A percentile compares a stretch with the other conserved stretches of the same genome.
These are phyloP conservation scores for Donacobius atricapilla DNA, from an alignment of 2,113 vertebrate species.

Conservation along the genomic window DNA sequence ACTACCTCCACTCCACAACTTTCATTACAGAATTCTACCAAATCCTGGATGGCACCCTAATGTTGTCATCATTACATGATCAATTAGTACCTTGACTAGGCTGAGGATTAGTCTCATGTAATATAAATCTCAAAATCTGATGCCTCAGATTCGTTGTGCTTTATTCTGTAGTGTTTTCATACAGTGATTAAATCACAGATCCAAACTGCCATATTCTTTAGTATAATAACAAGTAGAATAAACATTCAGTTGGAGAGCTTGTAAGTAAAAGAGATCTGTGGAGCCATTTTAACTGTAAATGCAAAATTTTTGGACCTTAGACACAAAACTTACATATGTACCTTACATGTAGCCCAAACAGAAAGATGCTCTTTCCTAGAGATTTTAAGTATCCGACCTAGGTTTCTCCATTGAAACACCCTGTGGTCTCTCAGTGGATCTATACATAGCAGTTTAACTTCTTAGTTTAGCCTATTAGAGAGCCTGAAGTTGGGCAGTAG, in stretches of 20 bases:
- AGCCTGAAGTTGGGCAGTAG: neutral
- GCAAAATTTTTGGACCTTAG: neutral
- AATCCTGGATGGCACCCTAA: neutral
- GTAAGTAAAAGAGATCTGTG: neutral
- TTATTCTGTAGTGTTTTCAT: neutral
- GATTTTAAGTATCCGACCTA: neutral
- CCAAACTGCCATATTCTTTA: neutral
- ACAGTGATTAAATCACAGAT: neutral
- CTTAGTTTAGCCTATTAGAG: neutral
- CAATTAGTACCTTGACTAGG: neutral
- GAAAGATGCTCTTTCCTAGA: fast-evolving
- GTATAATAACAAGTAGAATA: neutral
- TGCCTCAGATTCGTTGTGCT: neutral
- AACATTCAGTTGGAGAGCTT: neutral
- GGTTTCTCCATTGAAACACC: neutral
- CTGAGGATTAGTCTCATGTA: neutral
- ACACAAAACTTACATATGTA: neutral
- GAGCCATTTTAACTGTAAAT: neutral
- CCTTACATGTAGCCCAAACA: neutral
- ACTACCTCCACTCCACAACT: neutral
- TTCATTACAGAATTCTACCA: neutral
- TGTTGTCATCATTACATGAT: neutral
- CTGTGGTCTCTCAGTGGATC: neutral
- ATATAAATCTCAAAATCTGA: neutral
- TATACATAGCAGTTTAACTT: neutral